Base-by-base conservation (phyloP, 2,888 invertebrate genomes). In the Phoenoteleia sp. region DNA sequence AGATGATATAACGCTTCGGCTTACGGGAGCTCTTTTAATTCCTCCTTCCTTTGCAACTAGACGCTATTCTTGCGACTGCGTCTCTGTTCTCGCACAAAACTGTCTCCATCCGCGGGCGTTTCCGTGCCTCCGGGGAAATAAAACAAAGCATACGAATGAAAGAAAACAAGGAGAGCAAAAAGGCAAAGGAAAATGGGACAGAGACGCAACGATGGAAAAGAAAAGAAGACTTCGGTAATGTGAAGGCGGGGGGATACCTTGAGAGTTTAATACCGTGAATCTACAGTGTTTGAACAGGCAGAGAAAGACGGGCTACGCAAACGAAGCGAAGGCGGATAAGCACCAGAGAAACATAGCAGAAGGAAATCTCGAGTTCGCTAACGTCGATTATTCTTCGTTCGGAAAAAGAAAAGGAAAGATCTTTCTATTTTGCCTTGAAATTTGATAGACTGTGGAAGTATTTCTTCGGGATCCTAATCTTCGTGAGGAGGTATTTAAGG, bases 61-160 rank as follows among this genome's bases (percentile, higher is more conserved):
- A 79, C 58, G 36, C 49, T 60, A 75, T 77, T 83, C 74, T 47
- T 64, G 54, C 42, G 60, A 64, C 64, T 67, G 29, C 58, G 49
- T 36, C 69, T 19, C 27, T 9, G 27, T 62, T 27, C 13, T 66
- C 56, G 64, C n/a, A n/a, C 79, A 74, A 79, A 83, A 83, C 79
- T 79, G 85, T 85, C 85, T 85, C 77, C 81, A 67, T 77, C 52
- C 66, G 77, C 76, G 85, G 81, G 77, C 77, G 81, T 67, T 77
- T 85, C 81, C 69, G 66, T 54, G 84, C 80, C 84, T 81, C 84
- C 66, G 76, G 84, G 84, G 84, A 84, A 84, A 84, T 84, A 80
- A 84, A 84, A 84, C 80, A 84, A 80, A 84, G 84, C 84, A 58
- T 71, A 76, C 75, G 80, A 80, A 80, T 84, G 84, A 81, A 80